Base-by-base conservation (phyloP, 2,888 invertebrate species). In the Electrophaes corylata region DNA sequence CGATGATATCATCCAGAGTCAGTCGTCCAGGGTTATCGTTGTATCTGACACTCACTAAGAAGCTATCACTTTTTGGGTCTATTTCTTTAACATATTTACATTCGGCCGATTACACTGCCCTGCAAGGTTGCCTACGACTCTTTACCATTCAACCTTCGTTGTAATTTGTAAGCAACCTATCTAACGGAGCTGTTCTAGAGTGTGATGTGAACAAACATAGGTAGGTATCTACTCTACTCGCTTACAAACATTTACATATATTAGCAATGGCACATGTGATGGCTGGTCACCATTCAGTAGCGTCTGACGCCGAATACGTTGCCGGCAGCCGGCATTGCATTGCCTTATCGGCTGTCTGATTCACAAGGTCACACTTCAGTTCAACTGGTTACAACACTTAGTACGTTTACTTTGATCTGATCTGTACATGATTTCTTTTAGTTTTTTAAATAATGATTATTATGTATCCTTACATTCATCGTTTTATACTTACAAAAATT, bases 331-430 rank as follows among this genome's bases (percentile, higher is more conserved):
- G 69, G 68, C 69, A 73, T 71, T 69, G 71, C 78, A 75, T 73
- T 73, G 74, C 86, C 88, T 85, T 89, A 88, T 88, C 88, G 79
- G 83, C 67, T 72, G 83, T 74, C 76, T 85, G 87, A 87, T 82
- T 88, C 88, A 86, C 90, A 89, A 91, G 90, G 90, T 84, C 86
- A 74, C 62, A 66, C 61, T 72, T 62, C 81, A 83, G 85, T 88
- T 88, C 83, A 86, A 84, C 85, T 78, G 78, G 81, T 76, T 78
- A 81, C 78, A 79, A 71, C 73, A 72, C 79, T 80, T 77, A 79
- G 80, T 80, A 85, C 78, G 83, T 83, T 81, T 76, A 72, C 72
- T 75, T 75, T 90, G 89, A 90, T 84, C 86, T 90, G 89, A 88
- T 86, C 83, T 66, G 66, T 64, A 65, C 60, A 71, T 71, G 65